A percentile compares a stretch with the other conserved stretches of the same genome.
Evolutionary conservation across 2,888 invertebrate genomes (phyloP).

Genomic region (Drosophila rubida): DNA sequence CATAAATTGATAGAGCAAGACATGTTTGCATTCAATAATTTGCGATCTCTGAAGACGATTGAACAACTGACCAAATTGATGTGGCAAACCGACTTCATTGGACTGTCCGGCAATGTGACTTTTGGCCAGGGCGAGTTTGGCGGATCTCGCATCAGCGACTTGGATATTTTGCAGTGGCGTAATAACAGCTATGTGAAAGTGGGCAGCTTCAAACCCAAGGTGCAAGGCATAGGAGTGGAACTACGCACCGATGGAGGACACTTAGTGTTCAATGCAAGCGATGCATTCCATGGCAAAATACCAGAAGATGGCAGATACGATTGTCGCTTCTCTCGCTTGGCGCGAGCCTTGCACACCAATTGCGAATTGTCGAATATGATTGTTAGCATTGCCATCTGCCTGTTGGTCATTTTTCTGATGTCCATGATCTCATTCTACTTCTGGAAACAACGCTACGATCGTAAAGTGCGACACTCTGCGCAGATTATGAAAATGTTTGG

Average conservation of each 20-base stretch:
- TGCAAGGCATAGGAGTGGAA: conserved; percentile 76
- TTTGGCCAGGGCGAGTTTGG: conserved; percentile 87
- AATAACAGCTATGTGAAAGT: conserved; percentile 85
- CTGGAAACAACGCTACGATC: conserved; percentile 89
- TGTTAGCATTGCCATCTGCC: conserved; percentile 87
- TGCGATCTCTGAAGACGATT: conserved; percentile 64
- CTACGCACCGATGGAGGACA: conserved; percentile 26
- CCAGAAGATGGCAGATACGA: conserved; percentile 90
- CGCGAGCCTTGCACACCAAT: conserved; percentile 88
- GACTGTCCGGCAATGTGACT: conserved; percentile 90
- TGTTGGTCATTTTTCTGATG: conserved; percentile 82
- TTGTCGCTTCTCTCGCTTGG: conserved; percentile 90
- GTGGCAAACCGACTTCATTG: conserved; percentile 89
- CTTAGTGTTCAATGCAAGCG: conserved; percentile 75
- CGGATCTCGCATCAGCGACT: conserved; percentile 88
- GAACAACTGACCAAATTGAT: conserved; percentile 87
- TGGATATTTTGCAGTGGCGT: conserved; percentile 88
- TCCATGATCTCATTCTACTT: conserved; percentile 87
- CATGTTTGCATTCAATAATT: conserved; percentile 54
- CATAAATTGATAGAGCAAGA: conserved; percentile 87
- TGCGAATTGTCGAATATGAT: conserved; percentile 89
- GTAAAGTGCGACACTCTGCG: conserved; percentile 88
- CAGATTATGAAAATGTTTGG: conserved; percentile 90
- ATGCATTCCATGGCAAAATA: conserved; percentile 22
- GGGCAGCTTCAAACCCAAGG: conserved; percentile 87